phyloP scores from a whole-genome alignment of 2,888 invertebrate genomes.

The Lasius fuliginosus region DNA sequence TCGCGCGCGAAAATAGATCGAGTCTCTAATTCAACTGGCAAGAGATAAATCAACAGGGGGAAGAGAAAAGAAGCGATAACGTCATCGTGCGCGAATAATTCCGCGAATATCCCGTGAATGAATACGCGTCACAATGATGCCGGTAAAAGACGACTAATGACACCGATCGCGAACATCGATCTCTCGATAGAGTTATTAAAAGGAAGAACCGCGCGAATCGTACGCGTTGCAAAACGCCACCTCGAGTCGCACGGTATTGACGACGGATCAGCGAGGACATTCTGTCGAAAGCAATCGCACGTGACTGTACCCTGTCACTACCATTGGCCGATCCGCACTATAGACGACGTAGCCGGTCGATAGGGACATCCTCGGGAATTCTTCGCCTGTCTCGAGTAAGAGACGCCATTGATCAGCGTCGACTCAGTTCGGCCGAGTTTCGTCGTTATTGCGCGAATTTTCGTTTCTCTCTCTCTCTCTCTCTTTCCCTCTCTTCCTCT shows the following conservation, averaged over 20 bases:
- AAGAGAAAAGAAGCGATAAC: neutral
- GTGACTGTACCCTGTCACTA: slow-evolving; percentile 74
- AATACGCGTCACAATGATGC: neutral
- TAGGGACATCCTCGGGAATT: slow-evolving; percentile 70
- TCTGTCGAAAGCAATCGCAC: slow-evolving; percentile 68
- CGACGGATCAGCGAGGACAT: slow-evolving; percentile 61
- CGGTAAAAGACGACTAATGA: neutral
- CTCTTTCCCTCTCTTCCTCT: neutral
- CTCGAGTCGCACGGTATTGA: slow-evolving; percentile 33
- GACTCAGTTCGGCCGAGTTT: slow-evolving; percentile 54
- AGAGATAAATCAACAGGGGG: neutral
- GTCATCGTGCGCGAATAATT: slow-evolving; percentile 12
- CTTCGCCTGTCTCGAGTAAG: slow-evolving; percentile 41
- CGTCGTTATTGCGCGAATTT: neutral
- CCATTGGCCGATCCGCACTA: slow-evolving; percentile 73
- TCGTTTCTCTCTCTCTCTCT: neutral
- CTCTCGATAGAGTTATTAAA: neutral
- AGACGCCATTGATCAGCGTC: slow-evolving; percentile 56
- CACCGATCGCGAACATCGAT: neutral
- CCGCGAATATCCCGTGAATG: neutral
- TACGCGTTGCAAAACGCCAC: neutral
- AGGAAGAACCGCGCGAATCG: neutral
- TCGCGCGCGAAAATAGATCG: neutral
- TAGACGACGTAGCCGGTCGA: slow-evolving; percentile 66
- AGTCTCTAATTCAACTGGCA: neutral